Conservation (phyloP, 37 sponge, comb jelly and placozoan species). For the Eunapius fragilis region DNA sequence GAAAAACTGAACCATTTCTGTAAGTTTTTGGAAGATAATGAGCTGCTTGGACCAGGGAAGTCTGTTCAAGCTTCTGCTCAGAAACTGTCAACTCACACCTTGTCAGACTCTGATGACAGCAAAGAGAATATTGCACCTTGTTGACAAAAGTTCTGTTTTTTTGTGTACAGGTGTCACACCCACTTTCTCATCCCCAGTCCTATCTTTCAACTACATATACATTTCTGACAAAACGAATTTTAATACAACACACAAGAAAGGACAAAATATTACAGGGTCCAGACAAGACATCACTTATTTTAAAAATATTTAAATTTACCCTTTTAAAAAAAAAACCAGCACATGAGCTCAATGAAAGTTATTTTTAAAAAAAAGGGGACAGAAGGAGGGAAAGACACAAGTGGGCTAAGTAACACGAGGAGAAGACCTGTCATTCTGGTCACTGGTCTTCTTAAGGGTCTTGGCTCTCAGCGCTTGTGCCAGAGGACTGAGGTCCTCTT, state of each 20-base stretch:
- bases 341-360: not conserved
- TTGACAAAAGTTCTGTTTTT: not conserved
- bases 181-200: not conserved
- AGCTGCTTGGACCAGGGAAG: not conserved
- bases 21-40: not conserved
- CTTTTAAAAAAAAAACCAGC: not conserved
- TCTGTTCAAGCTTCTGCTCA: not conserved
- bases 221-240: not conserved
- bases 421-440: conserved; percentile 31
- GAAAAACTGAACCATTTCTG: conserved; percentile 26
- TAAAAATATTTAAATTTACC: too few species aligned
- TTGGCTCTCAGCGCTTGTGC: conserved; percentile 49
- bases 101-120: not conserved
- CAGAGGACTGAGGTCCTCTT: conserved; percentile 43
- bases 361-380: not conserved
- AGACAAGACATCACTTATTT: not conserved
- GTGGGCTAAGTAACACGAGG: conserved; percentile 3
- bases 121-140: conserved; percentile 27
- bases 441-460: conserved; percentile 38
- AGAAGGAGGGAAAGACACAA: not conserved
- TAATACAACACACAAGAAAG: not conserved
- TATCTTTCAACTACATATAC: not conserved
- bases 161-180: conserved; percentile 1
- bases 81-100: not conserved
- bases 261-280: not conserved